phyloP scores from a whole-genome alignment of 2,888 invertebrate species.

The Ischnus inquisitorius region DNA sequence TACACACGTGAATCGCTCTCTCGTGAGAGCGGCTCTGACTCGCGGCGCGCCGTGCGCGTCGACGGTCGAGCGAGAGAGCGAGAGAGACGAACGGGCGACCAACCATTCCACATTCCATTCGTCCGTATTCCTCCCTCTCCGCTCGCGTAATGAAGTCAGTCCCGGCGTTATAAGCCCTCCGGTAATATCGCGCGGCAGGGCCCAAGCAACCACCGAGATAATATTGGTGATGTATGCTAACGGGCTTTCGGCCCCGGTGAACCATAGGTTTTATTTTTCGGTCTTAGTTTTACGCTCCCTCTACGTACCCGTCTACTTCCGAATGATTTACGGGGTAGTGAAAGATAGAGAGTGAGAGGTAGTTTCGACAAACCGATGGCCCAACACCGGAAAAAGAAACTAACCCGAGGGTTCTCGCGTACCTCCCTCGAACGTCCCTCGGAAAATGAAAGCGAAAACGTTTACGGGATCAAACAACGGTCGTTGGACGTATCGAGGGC shows the following conservation, averaged over 20 bases:
- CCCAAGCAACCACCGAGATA: constrained; percentile 77
- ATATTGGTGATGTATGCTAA: constrained; percentile 84
- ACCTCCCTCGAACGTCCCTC: constrained; percentile 34
- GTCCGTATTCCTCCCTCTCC: constrained; percentile 70
- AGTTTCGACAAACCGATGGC: not conserved
- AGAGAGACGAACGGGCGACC: constrained; percentile 71
- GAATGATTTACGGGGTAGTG: constrained; percentile 52
- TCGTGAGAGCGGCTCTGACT: constrained; percentile 14
- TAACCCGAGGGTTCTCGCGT: not conserved
- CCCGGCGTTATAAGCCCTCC: constrained; percentile 81
- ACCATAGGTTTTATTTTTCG: constrained; percentile 43
- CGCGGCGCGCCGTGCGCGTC: not conserved
- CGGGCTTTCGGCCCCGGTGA: constrained; percentile 75
- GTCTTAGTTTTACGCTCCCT: constrained; percentile 64
- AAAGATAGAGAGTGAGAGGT: constrained; percentile 5
- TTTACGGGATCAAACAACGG: not conserved
- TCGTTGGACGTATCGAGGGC: not conserved
- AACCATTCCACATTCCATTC: constrained; percentile 83
- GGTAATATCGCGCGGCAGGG: constrained; percentile 81
- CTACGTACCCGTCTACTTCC: constrained; percentile 53
- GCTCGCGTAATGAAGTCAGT: constrained; percentile 82
- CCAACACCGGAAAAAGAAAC: not conserved
- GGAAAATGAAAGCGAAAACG: not conserved
- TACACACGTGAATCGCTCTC: constrained; percentile 36
- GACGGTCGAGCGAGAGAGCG: constrained; percentile 50